Conservation (phyloP, 2,113 vertebrate species). For the Cheirogaleus medius region DNA sequence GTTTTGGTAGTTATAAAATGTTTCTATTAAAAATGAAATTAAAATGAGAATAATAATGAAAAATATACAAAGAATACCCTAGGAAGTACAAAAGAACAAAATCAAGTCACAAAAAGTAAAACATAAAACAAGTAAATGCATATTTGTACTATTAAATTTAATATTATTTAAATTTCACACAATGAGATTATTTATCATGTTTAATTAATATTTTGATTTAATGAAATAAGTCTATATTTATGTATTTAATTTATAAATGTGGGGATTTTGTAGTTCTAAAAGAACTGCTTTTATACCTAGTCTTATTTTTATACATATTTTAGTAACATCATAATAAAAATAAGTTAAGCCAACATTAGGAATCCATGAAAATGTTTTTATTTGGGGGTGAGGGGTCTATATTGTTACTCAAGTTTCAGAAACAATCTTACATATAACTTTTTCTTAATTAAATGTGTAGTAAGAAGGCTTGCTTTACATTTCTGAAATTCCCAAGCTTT, state of each 20-base stretch:
- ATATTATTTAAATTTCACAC: background rate
- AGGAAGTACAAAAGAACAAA: background rate
- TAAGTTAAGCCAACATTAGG: background rate
- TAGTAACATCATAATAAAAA: background rate
- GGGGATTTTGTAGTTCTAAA: background rate
- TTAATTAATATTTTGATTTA: constrained; percentile 3
- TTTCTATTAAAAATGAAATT: background rate
- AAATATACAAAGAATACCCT: background rate
- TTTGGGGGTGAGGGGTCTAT: background rate
- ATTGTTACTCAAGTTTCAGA: background rate
- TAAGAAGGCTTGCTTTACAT: background rate
- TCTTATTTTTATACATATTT: background rate
- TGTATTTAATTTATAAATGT: background rate
- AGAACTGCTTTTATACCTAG: background rate
- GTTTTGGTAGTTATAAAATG: background rate
- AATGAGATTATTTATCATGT: background rate
- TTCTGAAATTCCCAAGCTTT: constrained; percentile 33
- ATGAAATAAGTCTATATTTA: background rate
- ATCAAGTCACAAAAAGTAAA: background rate
- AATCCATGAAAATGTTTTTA: background rate
- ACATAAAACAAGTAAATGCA: background rate
- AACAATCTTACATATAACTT: background rate
- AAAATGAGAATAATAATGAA: background rate
- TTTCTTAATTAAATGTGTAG: background rate
- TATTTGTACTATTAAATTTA: background rate